A percentile compares a stretch with the other conserved stretches of the same genome.
Conservation (phyloP, 2,797 vertebrate genomes). For the Acanthurus lineatus region DNA sequence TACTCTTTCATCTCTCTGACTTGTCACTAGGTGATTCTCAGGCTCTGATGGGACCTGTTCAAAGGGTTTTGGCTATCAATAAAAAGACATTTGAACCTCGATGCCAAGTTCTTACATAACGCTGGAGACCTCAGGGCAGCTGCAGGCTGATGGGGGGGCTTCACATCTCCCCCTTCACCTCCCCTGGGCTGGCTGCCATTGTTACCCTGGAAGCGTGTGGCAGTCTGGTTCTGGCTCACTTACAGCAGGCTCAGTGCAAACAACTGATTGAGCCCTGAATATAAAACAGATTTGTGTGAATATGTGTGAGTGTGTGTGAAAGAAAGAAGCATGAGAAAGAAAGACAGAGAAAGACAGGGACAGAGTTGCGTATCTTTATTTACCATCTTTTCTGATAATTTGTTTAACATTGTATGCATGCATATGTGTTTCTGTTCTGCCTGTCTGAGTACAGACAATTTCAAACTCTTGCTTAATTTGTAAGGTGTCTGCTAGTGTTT, state of each 20-base stretch:
- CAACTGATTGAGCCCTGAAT: conserved; percentile 42
- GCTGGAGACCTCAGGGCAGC: conserved; percentile 19
- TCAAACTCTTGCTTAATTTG: conserved; percentile 15
- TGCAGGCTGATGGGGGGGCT: conserved; percentile 1
- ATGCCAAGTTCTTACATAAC: conserved; percentile 47
- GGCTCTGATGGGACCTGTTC: conserved; percentile 17
- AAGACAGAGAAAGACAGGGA: neutral
- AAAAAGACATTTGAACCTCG: conserved; percentile 22
- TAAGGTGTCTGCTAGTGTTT: conserved; percentile 6
- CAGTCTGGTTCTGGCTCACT: conserved; percentile 30
- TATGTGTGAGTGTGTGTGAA: conserved; percentile 14
- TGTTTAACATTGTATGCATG: conserved; percentile 13
- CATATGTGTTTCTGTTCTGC: conserved; percentile 1
- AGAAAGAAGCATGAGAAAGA: neutral
- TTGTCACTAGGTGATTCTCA: conserved; percentile 27
- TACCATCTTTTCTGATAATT: conserved; percentile 10
- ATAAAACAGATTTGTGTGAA: conserved; percentile 24
- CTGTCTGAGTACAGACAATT: conserved; percentile 11
- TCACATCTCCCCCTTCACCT: neutral
- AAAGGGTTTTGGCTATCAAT: conserved; percentile 37
- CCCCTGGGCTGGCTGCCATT: conserved; percentile 11
- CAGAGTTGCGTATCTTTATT: conserved; percentile 25
- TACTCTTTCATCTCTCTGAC: conserved; percentile 24
- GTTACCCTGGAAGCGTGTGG: conserved; percentile 21
- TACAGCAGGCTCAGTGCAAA: conserved; percentile 38